Base-by-base conservation (phyloP, 2,888 invertebrate genomes). In the Eueremaeus valkanovi region DNA sequence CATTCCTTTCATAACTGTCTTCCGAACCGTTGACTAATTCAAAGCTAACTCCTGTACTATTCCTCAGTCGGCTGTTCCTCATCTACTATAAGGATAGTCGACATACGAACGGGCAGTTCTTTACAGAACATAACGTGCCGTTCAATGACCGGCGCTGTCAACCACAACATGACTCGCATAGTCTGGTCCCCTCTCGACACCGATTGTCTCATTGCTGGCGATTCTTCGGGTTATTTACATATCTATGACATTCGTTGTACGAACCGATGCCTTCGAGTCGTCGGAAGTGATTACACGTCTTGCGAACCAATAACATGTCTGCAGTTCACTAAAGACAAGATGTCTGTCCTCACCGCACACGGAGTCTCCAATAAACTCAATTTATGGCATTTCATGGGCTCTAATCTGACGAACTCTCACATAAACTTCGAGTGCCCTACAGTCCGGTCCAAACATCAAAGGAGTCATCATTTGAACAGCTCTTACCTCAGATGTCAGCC, bases 151-250 rank as follows among this genome's bases (percentile, higher is more conserved):
- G 66, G 76, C 13, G 13, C 51, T 9, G 42, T 42, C 40, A 73
- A 51, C 9, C 73, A 76, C 29, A 36, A 55, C 49, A 68, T 73
- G 27, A 72, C 76, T 55, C 73, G 76, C 6, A 63, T 77, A 45
- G 40, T 45, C 27, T 77, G 77, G 77, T 72, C 76, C 36, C 76
- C 76, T 5, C 24, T 76, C 8, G 77, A 77, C 49, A 24, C 55
- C n/a, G 73, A 76, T 24, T 77, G 77, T 61, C 49, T 77, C 21
- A 74, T 77, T 76, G 73, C 73, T 3, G 77, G 76, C 42, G 76
- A 76, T 55, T 72, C 74, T 21, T 63, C 68, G 8, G 77, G 77
- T 29, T 76, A 49, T 33, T 45, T 77, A 16, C 73, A 73, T 29
- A 27, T 77, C 16, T 77, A 74, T 73, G 77, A 77, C 58, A 77